Base-by-base conservation (phyloP, 2,888 invertebrate genomes). In the Eupithecia centaureata region DNA sequence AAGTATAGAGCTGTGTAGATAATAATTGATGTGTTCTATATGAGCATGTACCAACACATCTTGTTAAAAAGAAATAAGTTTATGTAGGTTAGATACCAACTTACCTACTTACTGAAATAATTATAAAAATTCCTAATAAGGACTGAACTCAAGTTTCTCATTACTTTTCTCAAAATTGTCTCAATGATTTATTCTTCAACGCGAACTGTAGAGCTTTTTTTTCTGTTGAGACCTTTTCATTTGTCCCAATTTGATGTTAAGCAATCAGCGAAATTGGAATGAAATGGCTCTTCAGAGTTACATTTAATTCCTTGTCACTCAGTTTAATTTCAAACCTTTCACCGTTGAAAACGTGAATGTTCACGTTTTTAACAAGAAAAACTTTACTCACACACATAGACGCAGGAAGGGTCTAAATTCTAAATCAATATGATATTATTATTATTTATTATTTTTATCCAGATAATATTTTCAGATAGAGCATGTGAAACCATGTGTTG, bases 211-310 rank as follows among this genome's bases (percentile, higher is more conserved):
- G 27, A 33, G 22, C 15, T 56, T 42, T 18, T 47, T 47, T 47
- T 47, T 18, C 38, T 42, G 42, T 18, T 22, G 22, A 42, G 47
- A 38, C 58, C 61, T 59, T 59, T 65, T 66, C 33, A 66, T 60
- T 47, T 57, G 60, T 60, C 30, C 60, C 60, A 61, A 56, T 63
- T 62, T 59, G 15, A 15, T 54, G 58, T 54, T 42, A 62, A 68
- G 51, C 22, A 61, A 61, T 62, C 38, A 59, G 58, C 13, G 38
- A 59, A 65, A 60, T 38, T 63, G 59, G 56, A 61, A 65, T 63
- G 59, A 65, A 63, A 69, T 62, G 38, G 56, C 51, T 57, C 60
- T 63, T 61, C 25, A n/a, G 57, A 30, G 54, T 60, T 63, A 38
- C 25, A 61, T 27, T 12, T 57, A 54, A 61, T 52, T 61, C 27